These are phyloP conservation scores for Kryptopterus vitreolus DNA, from an alignment of 2,797 vertebrate species.

Conservation along the genomic window DNA sequence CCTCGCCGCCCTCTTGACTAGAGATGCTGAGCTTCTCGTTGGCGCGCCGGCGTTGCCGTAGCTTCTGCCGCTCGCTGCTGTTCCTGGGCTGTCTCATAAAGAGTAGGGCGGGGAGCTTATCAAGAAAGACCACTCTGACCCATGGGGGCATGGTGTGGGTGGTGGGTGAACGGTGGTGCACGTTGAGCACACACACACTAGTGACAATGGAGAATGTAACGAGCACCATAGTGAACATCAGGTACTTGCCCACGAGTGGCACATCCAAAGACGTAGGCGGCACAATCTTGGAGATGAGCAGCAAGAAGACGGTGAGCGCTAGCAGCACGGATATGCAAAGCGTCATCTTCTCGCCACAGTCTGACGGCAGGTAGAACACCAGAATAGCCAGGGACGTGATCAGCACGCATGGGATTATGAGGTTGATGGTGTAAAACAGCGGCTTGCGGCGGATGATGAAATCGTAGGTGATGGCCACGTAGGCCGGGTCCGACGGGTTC, in stretches of 20 bases:
- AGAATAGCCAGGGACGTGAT: conserved; percentile 94
- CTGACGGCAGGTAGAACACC: conserved; percentile 93
- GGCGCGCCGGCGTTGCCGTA: conserved; percentile 80
- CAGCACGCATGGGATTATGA: conserved; percentile 94
- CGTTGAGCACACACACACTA: conserved; percentile 93
- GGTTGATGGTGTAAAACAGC: conserved; percentile 97
- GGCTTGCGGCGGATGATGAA: conserved; percentile 96
- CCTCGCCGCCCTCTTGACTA: conserved; percentile 72
- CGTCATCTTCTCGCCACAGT: conserved; percentile 97
- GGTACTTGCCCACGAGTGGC: conserved; percentile 94
- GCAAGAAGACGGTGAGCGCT: conserved; percentile 92
- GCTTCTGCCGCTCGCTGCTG: conserved; percentile 85
- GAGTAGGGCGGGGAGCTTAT: conserved; percentile 87
- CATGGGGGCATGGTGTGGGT: conserved; percentile 97
- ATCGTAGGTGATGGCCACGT: conserved; percentile 96
- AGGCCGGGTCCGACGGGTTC: conserved; percentile 88
- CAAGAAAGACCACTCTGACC: conserved; percentile 91
- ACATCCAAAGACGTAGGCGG: conserved; percentile 93
- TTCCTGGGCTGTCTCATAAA: conserved; percentile 92
- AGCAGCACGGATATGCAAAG: conserved; percentile 93
- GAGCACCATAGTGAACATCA: conserved; percentile 98
- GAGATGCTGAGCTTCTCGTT: conserved; percentile 71
- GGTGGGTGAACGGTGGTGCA: conserved; percentile 93
- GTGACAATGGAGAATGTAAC: conserved; percentile 97
- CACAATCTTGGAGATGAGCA: conserved; percentile 96